Evolutionary conservation across 2,888 invertebrate species (phyloP).

Genomic region (Eledone cirrhosa): DNA sequence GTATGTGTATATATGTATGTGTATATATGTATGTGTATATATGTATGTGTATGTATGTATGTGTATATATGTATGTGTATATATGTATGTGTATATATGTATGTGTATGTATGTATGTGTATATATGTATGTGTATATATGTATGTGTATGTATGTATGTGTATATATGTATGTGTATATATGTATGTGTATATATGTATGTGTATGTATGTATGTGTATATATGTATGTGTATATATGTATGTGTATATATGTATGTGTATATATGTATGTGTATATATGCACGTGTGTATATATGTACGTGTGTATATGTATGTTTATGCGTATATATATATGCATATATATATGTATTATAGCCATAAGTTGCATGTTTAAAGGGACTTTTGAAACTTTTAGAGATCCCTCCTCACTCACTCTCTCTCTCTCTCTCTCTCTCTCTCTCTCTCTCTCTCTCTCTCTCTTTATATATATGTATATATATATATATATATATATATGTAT

Average conservation of each 20-base stretch:
- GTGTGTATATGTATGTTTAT: no score
- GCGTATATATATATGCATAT: no score
- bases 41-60: not conserved
- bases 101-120: not conserved
- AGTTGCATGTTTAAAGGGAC: no score
- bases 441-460: no score
- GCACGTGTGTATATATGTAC: conserved; percentile 14
- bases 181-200: not conserved
- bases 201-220: not conserved
- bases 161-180: not conserved
- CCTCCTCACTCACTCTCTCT: no score
- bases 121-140: not conserved
- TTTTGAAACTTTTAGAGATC: no score
- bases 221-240: conserved; percentile 11
- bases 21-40: not conserved
- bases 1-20: not conserved
- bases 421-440: no score
- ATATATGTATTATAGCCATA: no score
- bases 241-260: conserved; percentile 26
- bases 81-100: not conserved
- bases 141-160: not conserved
- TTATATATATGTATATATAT: no score
- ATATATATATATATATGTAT: no score
- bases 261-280: not conserved
- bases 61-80: not conserved